Base-by-base conservation (phyloP, 2,888 invertebrate genomes). In the Drosophila parthenogenetica region DNA sequence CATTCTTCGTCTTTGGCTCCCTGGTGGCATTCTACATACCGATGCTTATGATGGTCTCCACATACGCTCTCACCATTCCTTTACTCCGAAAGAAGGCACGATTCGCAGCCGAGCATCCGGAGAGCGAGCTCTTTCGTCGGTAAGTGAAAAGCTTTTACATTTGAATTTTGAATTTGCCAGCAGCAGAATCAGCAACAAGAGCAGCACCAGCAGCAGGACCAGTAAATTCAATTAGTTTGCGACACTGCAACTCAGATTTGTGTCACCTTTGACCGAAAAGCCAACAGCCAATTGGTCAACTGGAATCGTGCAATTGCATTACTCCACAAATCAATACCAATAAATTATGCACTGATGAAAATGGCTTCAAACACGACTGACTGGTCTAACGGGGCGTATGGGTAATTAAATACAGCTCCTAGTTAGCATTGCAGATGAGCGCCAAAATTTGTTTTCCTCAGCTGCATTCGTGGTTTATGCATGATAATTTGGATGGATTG, bases 1-100 rank as follows among this genome's bases (percentile, higher is more conserved):
- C 96, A 32, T 97, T 97, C 92, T 97, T 97, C 94, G 96, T 98
- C 57, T 97, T 97, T 91, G 98, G 98, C 17, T 98, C 98, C 0
- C 93, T 98, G 90, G 95, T 97, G 62, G 97, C 98, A 37, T 99
- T 99, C 93, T 98, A 98, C 93, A 96, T 98, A 77, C 98, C 98
- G 5, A 97, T 98, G 95, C 93, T 97, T 78, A 97, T 97, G 82
- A 98, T 99, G 98, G 96, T 98, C 70, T 95, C 97, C 63, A 97
- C 98, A 1, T 98, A 98, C 90, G 95, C 96, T 0, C 93, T 98
- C 67, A 98, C 98, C 1, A 97, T 98, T 29, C 96, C 97, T 78
- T 93, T 98, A 78, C 93, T 98, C 79, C 95, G 96, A 82, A 94
- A 96, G 73, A 96, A 96, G 88, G 96, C 96, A 0, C 93, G 95